Conservation (phyloP, 1,140 invertebrate genomes). For the Drosophila dunni region DNA sequence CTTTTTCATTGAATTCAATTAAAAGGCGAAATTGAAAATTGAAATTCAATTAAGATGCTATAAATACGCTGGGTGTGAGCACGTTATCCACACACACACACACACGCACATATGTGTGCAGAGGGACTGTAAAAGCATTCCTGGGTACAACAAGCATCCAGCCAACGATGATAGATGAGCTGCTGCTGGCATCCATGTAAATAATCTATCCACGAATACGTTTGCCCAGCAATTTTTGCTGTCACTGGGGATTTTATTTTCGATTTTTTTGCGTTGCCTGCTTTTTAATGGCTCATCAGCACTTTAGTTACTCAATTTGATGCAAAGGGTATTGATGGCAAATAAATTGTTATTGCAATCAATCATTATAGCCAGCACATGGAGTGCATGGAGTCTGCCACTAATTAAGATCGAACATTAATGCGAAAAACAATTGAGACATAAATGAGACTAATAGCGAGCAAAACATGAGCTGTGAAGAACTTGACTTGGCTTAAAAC, state of each 20-base stretch:
- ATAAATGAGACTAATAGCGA: constrained; percentile 5
- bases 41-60: constrained; percentile 82
- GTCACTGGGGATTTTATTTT: constrained; percentile 7
- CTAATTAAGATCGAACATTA: constrained; percentile 54
- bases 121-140: constrained; percentile 48
- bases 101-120: constrained; percentile 21
- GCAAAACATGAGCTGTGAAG: no score
- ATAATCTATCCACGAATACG: background rate
- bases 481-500: no score
- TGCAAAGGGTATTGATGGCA: constrained; percentile 61
- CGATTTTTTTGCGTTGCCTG: constrained; percentile 11
- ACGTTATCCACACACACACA: background rate
- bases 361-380: constrained; percentile 60
- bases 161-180: constrained; percentile 73
- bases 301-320: constrained; percentile 52
- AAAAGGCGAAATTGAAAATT: constrained; percentile 82
- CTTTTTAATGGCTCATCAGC: constrained; percentile 65
- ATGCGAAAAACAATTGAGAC: background rate
- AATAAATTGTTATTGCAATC: constrained; percentile 71
- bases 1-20: constrained; percentile 83
- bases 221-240: constrained; percentile 19
- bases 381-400: background rate
- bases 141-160: constrained; percentile 43
- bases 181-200: constrained; percentile 17
- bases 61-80: constrained; percentile 63